phyloP scores from a whole-genome alignment of 2,888 invertebrate species.

The Epistrophella euchroma region DNA sequence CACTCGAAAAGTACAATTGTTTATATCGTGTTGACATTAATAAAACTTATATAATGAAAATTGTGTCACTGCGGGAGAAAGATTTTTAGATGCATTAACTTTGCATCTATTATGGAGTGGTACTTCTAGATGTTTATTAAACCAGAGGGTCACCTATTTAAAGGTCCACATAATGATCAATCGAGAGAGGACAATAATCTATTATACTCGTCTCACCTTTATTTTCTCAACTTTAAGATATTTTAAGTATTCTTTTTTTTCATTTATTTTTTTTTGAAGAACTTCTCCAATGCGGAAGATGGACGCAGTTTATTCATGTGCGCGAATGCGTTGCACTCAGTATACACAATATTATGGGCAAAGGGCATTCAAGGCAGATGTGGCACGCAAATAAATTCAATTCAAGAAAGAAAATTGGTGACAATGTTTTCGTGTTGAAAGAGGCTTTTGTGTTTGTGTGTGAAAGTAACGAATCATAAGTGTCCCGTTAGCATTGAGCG shows the following conservation, averaged over 20 bases:
- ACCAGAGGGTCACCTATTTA: constrained; percentile 29
- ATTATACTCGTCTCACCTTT: constrained; percentile 48
- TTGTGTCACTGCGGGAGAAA: constrained; percentile 71
- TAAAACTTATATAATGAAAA: constrained; percentile 58
- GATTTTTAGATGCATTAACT: constrained; percentile 49
- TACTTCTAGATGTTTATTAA: constrained; percentile 30
- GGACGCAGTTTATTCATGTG: constrained; percentile 53
- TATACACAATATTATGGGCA: constrained; percentile 47
- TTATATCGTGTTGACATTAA: constrained; percentile 68
- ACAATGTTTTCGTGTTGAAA: constrained; percentile 55
- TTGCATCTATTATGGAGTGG: constrained; percentile 37
- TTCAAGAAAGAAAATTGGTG: constrained; percentile 47
- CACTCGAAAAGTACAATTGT: constrained; percentile 61
- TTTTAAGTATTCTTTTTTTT: neutral
- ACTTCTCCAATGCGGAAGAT: constrained; percentile 30
- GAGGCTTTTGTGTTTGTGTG: constrained; percentile 41
- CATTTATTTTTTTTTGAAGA: constrained; percentile 12
- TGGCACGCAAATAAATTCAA: constrained; percentile 75
- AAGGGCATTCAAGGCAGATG: constrained; percentile 68
- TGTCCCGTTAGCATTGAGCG: constrained; percentile 61
- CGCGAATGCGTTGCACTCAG: constrained; percentile 26
- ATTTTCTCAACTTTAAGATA: constrained; percentile 22
- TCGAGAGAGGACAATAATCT: constrained; percentile 37
- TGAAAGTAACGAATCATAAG: constrained; percentile 62
- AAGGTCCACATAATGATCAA: constrained; percentile 51